Evolutionary conservation across 2,888 invertebrate genomes (phyloP).

Genomic region (Pristionchus entomophagus): DNA sequence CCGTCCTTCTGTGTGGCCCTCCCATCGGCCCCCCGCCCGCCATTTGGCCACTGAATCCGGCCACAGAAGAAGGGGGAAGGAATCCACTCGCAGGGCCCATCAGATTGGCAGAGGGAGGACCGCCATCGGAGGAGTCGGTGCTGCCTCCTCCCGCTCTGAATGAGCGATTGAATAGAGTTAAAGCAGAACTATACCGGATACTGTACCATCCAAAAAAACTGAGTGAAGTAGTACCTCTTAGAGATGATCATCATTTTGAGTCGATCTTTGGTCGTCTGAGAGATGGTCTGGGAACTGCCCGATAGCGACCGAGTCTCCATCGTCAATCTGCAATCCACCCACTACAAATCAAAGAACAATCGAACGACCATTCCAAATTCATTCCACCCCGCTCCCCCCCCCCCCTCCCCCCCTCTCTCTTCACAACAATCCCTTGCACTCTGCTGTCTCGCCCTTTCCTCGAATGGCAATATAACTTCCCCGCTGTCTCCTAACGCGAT

Average conservation of each 20-base stretch:
- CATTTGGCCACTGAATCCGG: not conserved
- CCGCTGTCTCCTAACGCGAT: too few species aligned
- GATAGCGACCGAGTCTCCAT: constrained; percentile 63
- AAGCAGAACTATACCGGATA: too few species aligned
- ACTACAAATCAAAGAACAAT: too few species aligned
- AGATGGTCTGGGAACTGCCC: constrained; percentile 71
- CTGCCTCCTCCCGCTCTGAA: constrained; percentile 54
- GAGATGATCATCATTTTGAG: constrained; percentile 73
- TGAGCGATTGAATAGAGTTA: not conserved
- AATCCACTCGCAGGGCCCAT: not conserved
- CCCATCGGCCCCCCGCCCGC: constrained; percentile 6
- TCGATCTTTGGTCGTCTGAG: constrained; percentile 73
- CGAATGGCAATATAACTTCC: too few species aligned
- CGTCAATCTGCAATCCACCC: constrained; percentile 40
- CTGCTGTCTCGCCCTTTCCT: too few species aligned
- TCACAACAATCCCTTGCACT: too few species aligned
- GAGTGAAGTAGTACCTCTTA: constrained; percentile 52
- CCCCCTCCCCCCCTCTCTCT: too few species aligned
- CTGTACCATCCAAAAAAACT: too few species aligned
- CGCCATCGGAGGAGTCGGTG: not conserved
- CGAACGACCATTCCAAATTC: too few species aligned
- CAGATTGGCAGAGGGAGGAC: not conserved
- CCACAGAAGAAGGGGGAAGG: not conserved
- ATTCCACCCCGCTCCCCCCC: too few species aligned
- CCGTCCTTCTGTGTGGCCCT: not conserved